Conservation (phyloP, 2,797 vertebrate species). For the Spatula versicolor region DNA sequence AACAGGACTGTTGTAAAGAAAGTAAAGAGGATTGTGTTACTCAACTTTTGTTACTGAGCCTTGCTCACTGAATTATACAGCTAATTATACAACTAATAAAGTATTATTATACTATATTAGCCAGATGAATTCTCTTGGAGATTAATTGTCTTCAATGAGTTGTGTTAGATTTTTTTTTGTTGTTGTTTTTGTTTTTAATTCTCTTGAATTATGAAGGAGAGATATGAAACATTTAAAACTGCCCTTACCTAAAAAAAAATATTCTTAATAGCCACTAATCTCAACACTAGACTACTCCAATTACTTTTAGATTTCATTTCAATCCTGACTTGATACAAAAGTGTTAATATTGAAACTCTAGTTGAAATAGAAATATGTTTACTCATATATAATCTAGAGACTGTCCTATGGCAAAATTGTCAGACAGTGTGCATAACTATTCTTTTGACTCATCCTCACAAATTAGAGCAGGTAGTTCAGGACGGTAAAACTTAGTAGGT, state of each 20-base stretch:
- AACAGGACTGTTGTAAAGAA: background rate
- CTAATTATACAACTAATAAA: background rate
- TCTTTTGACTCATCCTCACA: background rate
- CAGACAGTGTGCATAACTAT: background rate
- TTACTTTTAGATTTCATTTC: background rate
- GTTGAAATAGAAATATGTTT: background rate
- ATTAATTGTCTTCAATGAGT: background rate
- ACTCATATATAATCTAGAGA: background rate
- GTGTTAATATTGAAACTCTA: background rate
- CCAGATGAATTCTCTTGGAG: background rate
- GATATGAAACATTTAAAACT: background rate
- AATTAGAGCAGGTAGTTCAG: background rate
- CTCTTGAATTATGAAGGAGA: background rate
- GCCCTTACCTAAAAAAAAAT: background rate
- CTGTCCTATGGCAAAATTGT: background rate
- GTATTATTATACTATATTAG: background rate
- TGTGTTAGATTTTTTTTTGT: background rate
- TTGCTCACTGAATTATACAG: background rate
- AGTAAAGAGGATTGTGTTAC: background rate
- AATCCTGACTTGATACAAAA: background rate
- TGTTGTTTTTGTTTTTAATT: background rate
- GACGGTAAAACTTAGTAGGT: background rate
- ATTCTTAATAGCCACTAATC: rapidly evolving
- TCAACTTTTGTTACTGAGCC: background rate
- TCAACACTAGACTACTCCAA: background rate